These are phyloP conservation scores for Acromyrmex charruanus DNA, from an alignment of 1,140 invertebrate species.

Conservation along the genomic window DNA sequence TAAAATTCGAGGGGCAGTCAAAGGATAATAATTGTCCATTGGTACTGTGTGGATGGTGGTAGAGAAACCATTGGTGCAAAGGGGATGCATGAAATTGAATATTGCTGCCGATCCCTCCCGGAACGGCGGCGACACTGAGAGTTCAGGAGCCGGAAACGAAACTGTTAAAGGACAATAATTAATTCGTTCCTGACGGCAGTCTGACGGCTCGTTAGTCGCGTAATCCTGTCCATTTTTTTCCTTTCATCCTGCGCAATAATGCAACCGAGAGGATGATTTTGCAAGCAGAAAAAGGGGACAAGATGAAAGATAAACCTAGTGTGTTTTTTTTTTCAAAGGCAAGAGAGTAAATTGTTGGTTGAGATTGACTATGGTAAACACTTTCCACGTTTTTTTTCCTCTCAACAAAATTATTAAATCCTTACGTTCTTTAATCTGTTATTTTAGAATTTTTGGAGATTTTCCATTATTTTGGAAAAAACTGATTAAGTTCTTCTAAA, in stretches of 20 bases:
- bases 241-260: constrained; percentile 35
- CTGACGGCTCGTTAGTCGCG: constrained; percentile 32
- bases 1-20: constrained; percentile 46
- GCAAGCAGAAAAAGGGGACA: not conserved
- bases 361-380: constrained; percentile 29
- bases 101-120: constrained; percentile 37
- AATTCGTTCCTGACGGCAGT: constrained; percentile 53
- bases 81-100: constrained; percentile 58
- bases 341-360: constrained; percentile 7
- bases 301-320: constrained; percentile 31
- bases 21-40: constrained; percentile 57
- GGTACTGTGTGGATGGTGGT: not conserved
- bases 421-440: not conserved
- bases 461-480: not conserved
- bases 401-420: not conserved
- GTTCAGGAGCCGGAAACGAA: constrained; percentile 49
- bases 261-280: constrained; percentile 33
- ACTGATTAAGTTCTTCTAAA: not conserved
- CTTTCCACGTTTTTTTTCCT: not conserved
- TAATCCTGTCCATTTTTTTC: constrained; percentile 47
- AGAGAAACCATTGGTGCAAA: constrained; percentile 24
- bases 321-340: constrained; percentile 8
- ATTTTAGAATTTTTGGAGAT: not conserved
- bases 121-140: constrained; percentile 37
- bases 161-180: constrained; percentile 64